These are phyloP conservation scores for Yponomeuta evonymella DNA, from an alignment of 2,888 invertebrate species.

Conservation along the genomic window DNA sequence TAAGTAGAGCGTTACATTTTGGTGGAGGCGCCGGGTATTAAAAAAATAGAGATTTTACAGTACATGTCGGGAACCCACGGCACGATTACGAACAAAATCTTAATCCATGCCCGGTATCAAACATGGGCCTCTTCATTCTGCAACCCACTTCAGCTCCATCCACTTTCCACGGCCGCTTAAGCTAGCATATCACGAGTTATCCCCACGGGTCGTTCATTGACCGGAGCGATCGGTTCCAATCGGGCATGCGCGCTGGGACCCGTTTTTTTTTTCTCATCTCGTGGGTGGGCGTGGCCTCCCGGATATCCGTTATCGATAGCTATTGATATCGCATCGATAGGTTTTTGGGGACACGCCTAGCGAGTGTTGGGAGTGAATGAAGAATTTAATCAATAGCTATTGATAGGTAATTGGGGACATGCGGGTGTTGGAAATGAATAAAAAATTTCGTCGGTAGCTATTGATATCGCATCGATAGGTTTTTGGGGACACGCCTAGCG, in stretches of 20 bases:
- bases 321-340: not conserved
- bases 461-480: not conserved
- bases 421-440: not conserved
- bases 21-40: too few relatives aligned
- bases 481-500: not conserved
- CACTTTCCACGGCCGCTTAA: too few relatives aligned
- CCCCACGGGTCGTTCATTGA: conserved; percentile 11
- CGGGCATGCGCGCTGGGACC: conserved; percentile 43
- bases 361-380: not conserved
- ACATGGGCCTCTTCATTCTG: not conserved
- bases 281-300: conserved; percentile 15
- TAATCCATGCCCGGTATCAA: not conserved
- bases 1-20: too few relatives aligned
- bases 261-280: conserved; percentile 39
- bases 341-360: conserved; percentile 1
- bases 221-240: conserved; percentile 23
- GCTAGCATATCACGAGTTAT: not conserved
- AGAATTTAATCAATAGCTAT: not conserved
- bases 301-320: not conserved
- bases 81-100: too few relatives aligned
- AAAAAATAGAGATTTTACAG: too few relatives aligned
- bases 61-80: too few relatives aligned
- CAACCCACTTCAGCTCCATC: too few relatives aligned
- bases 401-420: not conserved
- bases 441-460: not conserved